Percentiles rank a stretch among this genome's conserved stretches.
These are phyloP conservation scores for Troides helena DNA, from an alignment of 2,888 invertebrate genomes.

Conservation along the genomic window DNA sequence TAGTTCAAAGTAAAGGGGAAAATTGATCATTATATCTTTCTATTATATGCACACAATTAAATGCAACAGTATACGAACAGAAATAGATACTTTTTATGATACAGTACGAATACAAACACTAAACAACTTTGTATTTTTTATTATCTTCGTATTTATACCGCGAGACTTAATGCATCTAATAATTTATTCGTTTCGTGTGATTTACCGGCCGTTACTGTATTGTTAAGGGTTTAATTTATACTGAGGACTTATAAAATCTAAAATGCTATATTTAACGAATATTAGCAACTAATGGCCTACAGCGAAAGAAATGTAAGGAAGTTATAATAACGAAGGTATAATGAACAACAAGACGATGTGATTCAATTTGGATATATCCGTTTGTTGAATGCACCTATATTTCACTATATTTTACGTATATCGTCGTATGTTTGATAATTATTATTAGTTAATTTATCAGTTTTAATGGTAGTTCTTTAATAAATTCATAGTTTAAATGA, in stretches of 20 bases:
- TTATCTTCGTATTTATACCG: conserved; percentile 54
- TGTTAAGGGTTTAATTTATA: conserved; percentile 60
- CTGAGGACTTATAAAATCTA: conserved; percentile 60
- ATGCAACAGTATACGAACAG: not conserved
- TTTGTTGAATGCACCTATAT: not conserved
- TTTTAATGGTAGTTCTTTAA: not conserved
- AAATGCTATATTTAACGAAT: conserved; percentile 53
- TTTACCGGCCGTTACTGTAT: conserved; percentile 63
- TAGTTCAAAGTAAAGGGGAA: not conserved
- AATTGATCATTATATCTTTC: not conserved
- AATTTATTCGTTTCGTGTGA: conserved; percentile 68
- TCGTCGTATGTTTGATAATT: too few relatives aligned
- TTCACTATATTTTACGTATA: not conserved
- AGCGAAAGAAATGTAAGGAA: not conserved
- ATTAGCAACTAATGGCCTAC: too few relatives aligned
- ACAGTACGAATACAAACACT: conserved; percentile 40
- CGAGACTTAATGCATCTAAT: conserved; percentile 59
- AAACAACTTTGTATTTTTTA: conserved; percentile 44
- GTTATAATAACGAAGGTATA: not conserved
- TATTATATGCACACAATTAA: not conserved
- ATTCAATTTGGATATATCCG: not conserved
- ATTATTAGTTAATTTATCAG: not conserved
- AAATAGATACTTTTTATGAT: conserved; percentile 34
- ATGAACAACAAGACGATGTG: too few relatives aligned
- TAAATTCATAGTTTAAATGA: not conserved